Evolutionary conservation across 92 coral and sea anemone genomes (phyloP).

Genomic region (Galaxea fascicularis): DNA sequence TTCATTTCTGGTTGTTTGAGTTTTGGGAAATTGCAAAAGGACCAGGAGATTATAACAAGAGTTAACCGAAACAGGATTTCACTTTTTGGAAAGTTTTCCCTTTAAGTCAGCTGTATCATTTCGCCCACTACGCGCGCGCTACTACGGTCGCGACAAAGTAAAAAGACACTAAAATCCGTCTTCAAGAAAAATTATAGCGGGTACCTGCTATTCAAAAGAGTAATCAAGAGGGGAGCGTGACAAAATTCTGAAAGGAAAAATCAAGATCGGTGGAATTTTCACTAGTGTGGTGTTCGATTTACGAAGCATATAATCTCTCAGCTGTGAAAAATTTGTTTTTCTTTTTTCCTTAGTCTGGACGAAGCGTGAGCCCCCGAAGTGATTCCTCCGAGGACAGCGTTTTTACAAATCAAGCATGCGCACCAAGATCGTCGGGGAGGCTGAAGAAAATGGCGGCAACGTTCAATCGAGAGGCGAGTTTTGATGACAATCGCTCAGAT

Average conservation of each 20-base stretch:
- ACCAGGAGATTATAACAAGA: background rate
- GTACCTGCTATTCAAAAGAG: constrained; percentile 34
- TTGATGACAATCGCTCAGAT: constrained; percentile 94
- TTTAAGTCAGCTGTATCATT: background rate
- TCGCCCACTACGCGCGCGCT: background rate
- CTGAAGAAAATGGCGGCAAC: constrained; percentile 91
- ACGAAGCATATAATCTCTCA: background rate
- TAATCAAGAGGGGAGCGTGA: constrained; percentile 10
- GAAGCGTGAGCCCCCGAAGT: constrained; percentile 88
- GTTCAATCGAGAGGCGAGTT: constrained; percentile 91
- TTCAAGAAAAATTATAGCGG: constrained; percentile 17
- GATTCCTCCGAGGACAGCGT: constrained; percentile 88
- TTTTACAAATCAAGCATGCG: constrained; percentile 83
- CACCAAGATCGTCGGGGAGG: constrained; percentile 61
- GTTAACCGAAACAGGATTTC: background rate
- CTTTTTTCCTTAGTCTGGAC: constrained; percentile 67
- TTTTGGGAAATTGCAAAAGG: background rate
- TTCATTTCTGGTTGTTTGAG: background rate
- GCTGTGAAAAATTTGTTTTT: constrained; percentile 6
- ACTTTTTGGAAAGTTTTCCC: background rate
- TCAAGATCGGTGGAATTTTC: constrained; percentile 7
- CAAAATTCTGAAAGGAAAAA: background rate
- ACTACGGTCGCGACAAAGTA: constrained; percentile 33
- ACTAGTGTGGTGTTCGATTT: background rate
- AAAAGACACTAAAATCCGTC: constrained; percentile 5